A percentile compares a stretch with the other conserved stretches of the same genome.
Evolutionary conservation across 2,797 vertebrate species (phyloP).

Genomic region (Lycodopsis pacificus): DNA sequence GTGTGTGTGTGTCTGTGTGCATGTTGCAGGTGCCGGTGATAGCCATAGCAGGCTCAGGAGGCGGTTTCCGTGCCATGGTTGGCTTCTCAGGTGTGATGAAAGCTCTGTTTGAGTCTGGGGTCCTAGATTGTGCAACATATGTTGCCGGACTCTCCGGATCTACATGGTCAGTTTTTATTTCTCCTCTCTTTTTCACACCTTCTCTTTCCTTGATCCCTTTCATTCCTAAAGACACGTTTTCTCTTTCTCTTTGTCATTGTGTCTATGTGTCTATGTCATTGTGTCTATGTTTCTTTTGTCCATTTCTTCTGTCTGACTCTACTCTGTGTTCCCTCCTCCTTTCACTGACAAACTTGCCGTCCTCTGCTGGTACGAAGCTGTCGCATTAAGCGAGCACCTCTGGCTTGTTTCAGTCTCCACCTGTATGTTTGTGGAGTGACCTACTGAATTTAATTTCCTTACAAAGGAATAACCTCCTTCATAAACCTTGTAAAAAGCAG

Average conservation of each 20-base stretch:
- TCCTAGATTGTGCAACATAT: constrained; percentile 95
- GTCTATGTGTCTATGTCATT: too few species aligned
- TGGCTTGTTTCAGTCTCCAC: constrained; percentile 46
- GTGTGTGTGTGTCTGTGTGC: constrained; percentile 36
- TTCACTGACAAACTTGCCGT: constrained; percentile 35
- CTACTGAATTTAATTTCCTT: constrained; percentile 24
- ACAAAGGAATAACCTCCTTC: constrained; percentile 23
- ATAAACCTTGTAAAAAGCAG: neutral
- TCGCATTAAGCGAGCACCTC: constrained; percentile 25
- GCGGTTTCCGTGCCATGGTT: constrained; percentile 97
- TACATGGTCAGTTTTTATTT: constrained; percentile 88
- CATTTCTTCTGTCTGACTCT: constrained; percentile 9
- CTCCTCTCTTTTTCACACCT: neutral
- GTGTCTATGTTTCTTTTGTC: neutral
- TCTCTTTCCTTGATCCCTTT: neutral
- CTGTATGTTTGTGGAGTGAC: constrained; percentile 17
- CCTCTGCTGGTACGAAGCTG: constrained; percentile 38
- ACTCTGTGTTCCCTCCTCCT: constrained; percentile 12
- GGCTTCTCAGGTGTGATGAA: constrained; percentile 98
- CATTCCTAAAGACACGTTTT: neutral
- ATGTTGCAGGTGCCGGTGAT: constrained; percentile 92
- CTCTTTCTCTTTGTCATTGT: neutral
- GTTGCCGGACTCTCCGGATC: constrained; percentile 96
- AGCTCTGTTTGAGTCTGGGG: constrained; percentile 93
- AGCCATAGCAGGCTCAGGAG: constrained; percentile 95